phyloP scores from a whole-genome alignment of 2,113 vertebrate species.

The Oreotrochilus melanogaster region DNA sequence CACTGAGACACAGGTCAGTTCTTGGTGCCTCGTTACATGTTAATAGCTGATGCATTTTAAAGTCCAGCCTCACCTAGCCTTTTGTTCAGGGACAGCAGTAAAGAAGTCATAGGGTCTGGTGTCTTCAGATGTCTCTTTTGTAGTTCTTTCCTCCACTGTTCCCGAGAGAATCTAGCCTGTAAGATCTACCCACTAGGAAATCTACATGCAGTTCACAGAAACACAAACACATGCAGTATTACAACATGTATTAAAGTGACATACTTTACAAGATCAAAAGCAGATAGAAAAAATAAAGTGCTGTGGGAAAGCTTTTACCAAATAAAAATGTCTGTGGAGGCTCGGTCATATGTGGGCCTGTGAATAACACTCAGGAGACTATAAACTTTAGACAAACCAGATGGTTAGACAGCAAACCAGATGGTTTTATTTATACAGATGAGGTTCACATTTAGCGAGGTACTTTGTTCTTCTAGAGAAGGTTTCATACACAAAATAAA shows the following conservation, averaged over 20 bases:
- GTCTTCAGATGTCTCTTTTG: not conserved
- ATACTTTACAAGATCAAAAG: slow-evolving; percentile 69
- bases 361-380: slow-evolving; percentile 75
- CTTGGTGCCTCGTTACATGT: not conserved
- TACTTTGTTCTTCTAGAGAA: slow-evolving; percentile 54
- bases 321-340: slow-evolving; percentile 68
- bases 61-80: not conserved
- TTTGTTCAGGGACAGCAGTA: not conserved
- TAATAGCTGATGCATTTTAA: not conserved
- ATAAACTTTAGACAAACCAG: slow-evolving; percentile 76
- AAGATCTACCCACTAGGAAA: slow-evolving; percentile 48
- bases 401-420: slow-evolving; percentile 72
- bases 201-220: slow-evolving; percentile 29
- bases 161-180: slow-evolving; percentile 22
- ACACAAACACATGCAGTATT: slow-evolving; percentile 56
- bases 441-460: slow-evolving; percentile 74
- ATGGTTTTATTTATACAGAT: slow-evolving; percentile 79
- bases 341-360: slow-evolving; percentile 72
- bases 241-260: slow-evolving; percentile 40
- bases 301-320: slow-evolving; percentile 76
- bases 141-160: not conserved
- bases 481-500: slow-evolving; percentile 47
- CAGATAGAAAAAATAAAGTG: slow-evolving; percentile 65
- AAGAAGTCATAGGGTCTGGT: not conserved
- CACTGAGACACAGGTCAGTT: not conserved